Percentiles rank a stretch among this genome's conserved stretches.
Evolutionary conservation across 64 coral and sea anemone genomes (phyloP).

Genomic region (Porites australiensis): DNA sequence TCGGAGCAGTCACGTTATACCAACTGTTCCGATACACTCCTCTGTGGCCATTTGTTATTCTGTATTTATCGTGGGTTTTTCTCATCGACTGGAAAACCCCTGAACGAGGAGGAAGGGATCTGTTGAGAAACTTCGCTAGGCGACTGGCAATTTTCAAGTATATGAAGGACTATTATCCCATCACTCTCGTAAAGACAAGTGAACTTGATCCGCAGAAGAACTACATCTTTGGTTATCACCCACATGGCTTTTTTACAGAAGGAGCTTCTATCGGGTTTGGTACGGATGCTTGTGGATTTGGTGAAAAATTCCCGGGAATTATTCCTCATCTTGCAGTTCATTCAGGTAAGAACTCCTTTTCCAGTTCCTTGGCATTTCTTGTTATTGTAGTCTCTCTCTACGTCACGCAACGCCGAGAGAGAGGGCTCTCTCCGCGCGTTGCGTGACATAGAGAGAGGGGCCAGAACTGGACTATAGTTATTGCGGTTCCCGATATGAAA

Average conservation of each 20-base stretch:
- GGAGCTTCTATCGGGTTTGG: slow-evolving; percentile 65
- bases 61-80: slow-evolving; percentile 71
- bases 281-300: slow-evolving; percentile 76
- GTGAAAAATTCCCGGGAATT: slow-evolving; percentile 80
- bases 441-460: no score
- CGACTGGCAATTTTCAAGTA: slow-evolving; percentile 68
- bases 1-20: slow-evolving; percentile 24
- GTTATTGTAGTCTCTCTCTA: no score
- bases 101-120: slow-evolving; percentile 54
- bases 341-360: not conserved
- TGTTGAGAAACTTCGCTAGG: slow-evolving; percentile 36
- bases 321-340: slow-evolving; percentile 66
- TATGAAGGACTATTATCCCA: slow-evolving; percentile 81
- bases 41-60: slow-evolving; percentile 50
- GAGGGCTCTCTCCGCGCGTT: no score
- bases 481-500: no score
- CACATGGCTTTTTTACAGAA: slow-evolving; percentile 62
- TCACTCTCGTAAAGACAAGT: slow-evolving; percentile 78
- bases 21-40: slow-evolving; percentile 55
- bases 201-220: slow-evolving; percentile 78
- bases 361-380: no score
- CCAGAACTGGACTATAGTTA: no score
- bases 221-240: slow-evolving; percentile 88
- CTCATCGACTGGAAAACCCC: slow-evolving; percentile 76
- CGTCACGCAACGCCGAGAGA: no score